Percentiles rank a stretch among this genome's conserved stretches.
Conservation (phyloP, 2,888 invertebrate species). For the Chironomus riparius region DNA sequence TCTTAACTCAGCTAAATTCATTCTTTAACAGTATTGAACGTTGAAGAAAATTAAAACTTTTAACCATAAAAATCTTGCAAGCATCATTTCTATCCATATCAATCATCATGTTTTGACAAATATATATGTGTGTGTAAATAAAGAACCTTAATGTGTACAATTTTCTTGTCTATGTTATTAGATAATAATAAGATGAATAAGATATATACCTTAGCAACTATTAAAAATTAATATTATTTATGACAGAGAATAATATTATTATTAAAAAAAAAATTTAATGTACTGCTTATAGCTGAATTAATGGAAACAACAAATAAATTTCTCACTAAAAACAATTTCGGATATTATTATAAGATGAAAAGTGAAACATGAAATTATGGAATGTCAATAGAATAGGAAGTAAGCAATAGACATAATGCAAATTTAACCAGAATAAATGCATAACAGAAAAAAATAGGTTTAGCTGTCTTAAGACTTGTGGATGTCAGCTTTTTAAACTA, state of each 20-base stretch:
- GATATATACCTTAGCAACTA: background rate
- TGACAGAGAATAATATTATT: background rate
- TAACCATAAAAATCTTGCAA: background rate
- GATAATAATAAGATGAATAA: background rate
- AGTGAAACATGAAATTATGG: background rate
- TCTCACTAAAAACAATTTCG: too few relatives aligned
- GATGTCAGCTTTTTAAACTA: too few relatives aligned
- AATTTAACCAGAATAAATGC: background rate
- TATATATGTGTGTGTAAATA: background rate
- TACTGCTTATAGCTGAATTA: background rate
- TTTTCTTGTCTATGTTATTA: background rate
- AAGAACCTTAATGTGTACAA: background rate
- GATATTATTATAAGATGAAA: too few relatives aligned
- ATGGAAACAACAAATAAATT: background rate
- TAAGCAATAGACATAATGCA: background rate
- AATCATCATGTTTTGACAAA: background rate
- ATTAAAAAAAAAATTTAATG: background rate
- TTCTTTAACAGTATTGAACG: too few relatives aligned
- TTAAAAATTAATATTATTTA: background rate
- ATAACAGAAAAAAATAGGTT: too few relatives aligned
- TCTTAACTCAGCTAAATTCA: too few relatives aligned
- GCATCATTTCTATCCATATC: background rate
- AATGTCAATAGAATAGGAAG: background rate
- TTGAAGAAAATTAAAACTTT: background rate
- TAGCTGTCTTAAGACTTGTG: too few relatives aligned